phyloP scores from a whole-genome alignment of 2,797 vertebrate species.

The Ptychobarbus kaznakovi region DNA sequence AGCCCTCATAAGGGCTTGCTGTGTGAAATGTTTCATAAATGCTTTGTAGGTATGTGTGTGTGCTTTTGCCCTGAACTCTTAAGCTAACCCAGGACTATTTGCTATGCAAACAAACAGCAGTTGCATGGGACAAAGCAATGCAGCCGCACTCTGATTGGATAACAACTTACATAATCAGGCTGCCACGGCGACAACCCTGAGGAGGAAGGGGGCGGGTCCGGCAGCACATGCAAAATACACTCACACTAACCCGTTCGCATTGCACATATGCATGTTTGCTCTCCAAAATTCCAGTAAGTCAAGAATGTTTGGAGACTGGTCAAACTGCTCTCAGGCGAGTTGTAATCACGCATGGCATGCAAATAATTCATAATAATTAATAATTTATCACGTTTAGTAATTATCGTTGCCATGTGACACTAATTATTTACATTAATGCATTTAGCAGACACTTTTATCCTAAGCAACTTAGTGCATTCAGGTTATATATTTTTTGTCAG shows the following conservation, averaged over 20 bases:
- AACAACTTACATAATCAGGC: conserved; percentile 78
- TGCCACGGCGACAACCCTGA: conserved; percentile 64
- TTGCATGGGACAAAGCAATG: conserved; percentile 46
- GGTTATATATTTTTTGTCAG: too few species aligned
- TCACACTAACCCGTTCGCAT: background rate
- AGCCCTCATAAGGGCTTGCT: background rate
- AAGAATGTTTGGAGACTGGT: conserved; percentile 55
- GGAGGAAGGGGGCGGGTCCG: conserved; percentile 61
- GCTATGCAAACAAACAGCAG: conserved; percentile 74
- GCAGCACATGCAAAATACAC: conserved; percentile 5
- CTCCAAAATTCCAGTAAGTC: conserved; percentile 63
- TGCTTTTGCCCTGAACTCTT: conserved; percentile 69
- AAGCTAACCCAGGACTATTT: conserved; percentile 57
- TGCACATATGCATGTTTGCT: conserved; percentile 17
- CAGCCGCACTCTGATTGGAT: conserved; percentile 74
- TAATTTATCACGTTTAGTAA: background rate
- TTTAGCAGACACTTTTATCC: too few species aligned
- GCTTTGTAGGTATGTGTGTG: conserved; percentile 52
- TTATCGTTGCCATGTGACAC: background rate
- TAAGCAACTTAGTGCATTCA: too few species aligned
- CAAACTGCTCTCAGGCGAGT: conserved; percentile 44
- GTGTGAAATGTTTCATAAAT: conserved; percentile 69
- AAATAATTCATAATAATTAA: background rate
- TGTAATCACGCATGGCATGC: conserved; percentile 45
- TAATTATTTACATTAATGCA: background rate